These are phyloP conservation scores for Patiria pectinifera DNA, from an alignment of 53 echinoderm and acorn worm genomes.

Conservation along the genomic window DNA sequence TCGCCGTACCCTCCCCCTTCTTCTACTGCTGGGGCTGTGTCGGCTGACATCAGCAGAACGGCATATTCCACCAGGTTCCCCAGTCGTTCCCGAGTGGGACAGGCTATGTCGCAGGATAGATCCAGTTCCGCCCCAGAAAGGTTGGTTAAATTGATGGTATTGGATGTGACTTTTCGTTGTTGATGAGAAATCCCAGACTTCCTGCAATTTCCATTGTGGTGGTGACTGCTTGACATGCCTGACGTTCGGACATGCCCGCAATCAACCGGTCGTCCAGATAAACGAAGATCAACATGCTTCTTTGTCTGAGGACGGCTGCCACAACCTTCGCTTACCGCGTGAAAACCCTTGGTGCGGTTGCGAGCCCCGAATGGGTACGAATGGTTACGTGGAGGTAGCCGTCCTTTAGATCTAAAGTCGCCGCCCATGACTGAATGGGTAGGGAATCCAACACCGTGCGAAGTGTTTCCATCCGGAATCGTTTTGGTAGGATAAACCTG, in stretches of 20 bases:
- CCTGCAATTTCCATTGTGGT: too few species aligned
- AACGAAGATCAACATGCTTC: not conserved
- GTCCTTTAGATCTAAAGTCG: conserved; percentile 11
- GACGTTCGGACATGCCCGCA: too few species aligned
- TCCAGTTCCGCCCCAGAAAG: not conserved
- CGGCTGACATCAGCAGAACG: too few species aligned
- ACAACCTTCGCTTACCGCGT: not conserved
- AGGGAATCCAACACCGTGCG: too few species aligned
- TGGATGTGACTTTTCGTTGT: conserved; percentile 2
- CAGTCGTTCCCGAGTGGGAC: too few species aligned
- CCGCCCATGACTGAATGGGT: too few species aligned
- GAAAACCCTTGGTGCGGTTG: not conserved
- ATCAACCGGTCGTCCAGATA: conserved; percentile 22
- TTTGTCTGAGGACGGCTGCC: not conserved
- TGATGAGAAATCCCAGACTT: not conserved
- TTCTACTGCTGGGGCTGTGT: too few species aligned
- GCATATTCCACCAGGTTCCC: too few species aligned
- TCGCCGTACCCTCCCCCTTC: too few species aligned
- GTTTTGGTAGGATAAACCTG: not conserved
- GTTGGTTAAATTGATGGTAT: not conserved
- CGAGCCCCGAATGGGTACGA: not conserved
- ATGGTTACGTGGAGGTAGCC: conserved; percentile 27
- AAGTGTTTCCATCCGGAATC: conserved; percentile 25
- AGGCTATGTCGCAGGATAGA: too few species aligned
- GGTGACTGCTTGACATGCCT: too few species aligned